phyloP scores from a whole-genome alignment of 2,888 invertebrate genomes.

The Brachyptera risi region DNA sequence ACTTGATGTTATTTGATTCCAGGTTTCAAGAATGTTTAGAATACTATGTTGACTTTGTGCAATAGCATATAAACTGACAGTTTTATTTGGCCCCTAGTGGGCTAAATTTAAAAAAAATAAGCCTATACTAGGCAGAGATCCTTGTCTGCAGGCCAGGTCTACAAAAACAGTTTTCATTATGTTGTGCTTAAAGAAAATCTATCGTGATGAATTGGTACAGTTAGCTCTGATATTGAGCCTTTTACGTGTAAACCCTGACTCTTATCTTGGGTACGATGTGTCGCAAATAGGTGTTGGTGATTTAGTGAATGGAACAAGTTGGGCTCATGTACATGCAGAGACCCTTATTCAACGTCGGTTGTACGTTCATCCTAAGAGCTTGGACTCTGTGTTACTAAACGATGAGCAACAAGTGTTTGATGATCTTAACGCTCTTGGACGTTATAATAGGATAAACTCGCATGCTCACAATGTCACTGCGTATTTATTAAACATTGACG shows the following conservation, averaged over 20 bases:
- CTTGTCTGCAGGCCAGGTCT: too few species aligned
- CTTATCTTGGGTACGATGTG: constrained; percentile 58
- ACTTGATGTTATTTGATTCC: too few species aligned
- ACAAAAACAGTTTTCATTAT: constrained; percentile 46
- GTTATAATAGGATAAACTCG: constrained; percentile 53
- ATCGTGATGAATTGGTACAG: constrained; percentile 76
- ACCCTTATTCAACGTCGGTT: constrained; percentile 27
- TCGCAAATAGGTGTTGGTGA: constrained; percentile 47
- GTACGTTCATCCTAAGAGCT: constrained; percentile 63
- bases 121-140: too few species aligned
- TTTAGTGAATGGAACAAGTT: constrained; percentile 61
- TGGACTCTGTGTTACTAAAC: constrained; percentile 64
- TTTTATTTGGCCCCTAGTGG: constrained; percentile 17
- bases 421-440: constrained; percentile 66
- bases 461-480: constrained; percentile 52
- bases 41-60: too few species aligned
- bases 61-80: too few species aligned
- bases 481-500: constrained; percentile 58
- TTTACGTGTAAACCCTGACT: constrained; percentile 70
- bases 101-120: not conserved
- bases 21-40: too few species aligned
- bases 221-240: constrained; percentile 77
- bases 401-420: constrained; percentile 70
- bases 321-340: constrained; percentile 41
- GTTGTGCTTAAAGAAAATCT: constrained; percentile 78